Percentiles rank a stretch among this genome's conserved stretches.
These are phyloP conservation scores for Lonchura striata DNA, from an alignment of 2,113 vertebrate genomes.

Conservation along the genomic window DNA sequence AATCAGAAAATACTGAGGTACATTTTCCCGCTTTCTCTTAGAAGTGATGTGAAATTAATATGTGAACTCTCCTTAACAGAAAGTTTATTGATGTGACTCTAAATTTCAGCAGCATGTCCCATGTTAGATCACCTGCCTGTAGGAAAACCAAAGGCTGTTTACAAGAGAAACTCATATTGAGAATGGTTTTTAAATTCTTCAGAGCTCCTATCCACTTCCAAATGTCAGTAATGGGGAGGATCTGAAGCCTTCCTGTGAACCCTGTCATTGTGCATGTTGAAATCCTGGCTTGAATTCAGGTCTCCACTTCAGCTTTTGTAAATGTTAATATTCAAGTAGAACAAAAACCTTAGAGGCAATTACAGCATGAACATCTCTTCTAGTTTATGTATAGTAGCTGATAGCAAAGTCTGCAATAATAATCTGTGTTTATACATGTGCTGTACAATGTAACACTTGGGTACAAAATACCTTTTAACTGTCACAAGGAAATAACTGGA, in stretches of 20 bases:
- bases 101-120: background rate
- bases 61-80: background rate
- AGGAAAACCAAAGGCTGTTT: background rate
- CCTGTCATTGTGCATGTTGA: background rate
- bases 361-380: slow-evolving; percentile 49
- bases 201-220: background rate
- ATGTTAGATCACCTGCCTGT: background rate
- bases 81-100: background rate
- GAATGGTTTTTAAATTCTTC: background rate
- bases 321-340: slow-evolving; percentile 44
- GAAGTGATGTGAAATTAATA: background rate
- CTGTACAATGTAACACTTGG: background rate
- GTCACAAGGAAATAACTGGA: slow-evolving; percentile 25
- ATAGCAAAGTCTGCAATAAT: slow-evolving; percentile 50
- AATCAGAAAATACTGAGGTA: background rate
- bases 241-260: background rate
- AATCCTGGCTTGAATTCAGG: background rate
- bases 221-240: background rate
- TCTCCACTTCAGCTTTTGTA: slow-evolving; percentile 22
- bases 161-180: background rate
- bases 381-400: slow-evolving; percentile 57
- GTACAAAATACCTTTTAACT: slow-evolving; percentile 4
- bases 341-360: slow-evolving; percentile 32
- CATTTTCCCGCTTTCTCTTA: background rate
- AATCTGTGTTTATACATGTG: slow-evolving; percentile 31